Base-by-base conservation (phyloP, 2,888 invertebrate genomes). In the Acronicta leporina region DNA sequence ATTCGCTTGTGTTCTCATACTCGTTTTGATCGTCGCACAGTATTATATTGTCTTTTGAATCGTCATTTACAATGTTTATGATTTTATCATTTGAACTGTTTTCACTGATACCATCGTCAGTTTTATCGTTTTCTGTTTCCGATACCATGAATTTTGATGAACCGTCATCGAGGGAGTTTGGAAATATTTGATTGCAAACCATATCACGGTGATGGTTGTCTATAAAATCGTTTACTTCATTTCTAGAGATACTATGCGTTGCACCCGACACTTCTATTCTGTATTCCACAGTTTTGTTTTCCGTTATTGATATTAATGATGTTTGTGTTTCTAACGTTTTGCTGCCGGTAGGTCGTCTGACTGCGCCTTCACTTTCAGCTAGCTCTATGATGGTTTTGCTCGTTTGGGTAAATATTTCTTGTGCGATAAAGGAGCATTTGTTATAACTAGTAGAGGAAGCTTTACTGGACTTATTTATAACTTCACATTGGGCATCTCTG, bases 341-440 rank as follows among this genome's bases (percentile, higher is more conserved):
- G 20, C 69, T 75, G 35, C 83, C 61, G 9, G 63, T 35, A 16
- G 66, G 69, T 63, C 63, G 78, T n/a, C 20, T 15, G 46, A 58
- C n/a, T 3, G 55, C 62, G 3, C 70, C 75, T n/a, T 92, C 92
- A 13, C 77, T 78, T 74, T 91, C 87, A 7, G 93, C 94, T 52
- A 95, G 77, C 73, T 95, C 90, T 41, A 95, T 83, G 46, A 95
- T 94, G 2, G 95, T 95, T 87, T 95, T 95, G 72, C 95, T 95
- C 0, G 95, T 95, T 85, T 95, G 95, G 9, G 95, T 95, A 63
- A 85, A 92, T 16, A 83, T 90, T 79, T 94, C 94, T 75, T 90
- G 88, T 13, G 87, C 81, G 11, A 86, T 47, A 45, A 86, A 71
- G 5, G 85, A 78, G 63, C 80, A 82, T 53, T 77, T 80, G 6